phyloP scores from a whole-genome alignment of 2,113 vertebrate species.

The Leptobrachium ailaonicum region DNA sequence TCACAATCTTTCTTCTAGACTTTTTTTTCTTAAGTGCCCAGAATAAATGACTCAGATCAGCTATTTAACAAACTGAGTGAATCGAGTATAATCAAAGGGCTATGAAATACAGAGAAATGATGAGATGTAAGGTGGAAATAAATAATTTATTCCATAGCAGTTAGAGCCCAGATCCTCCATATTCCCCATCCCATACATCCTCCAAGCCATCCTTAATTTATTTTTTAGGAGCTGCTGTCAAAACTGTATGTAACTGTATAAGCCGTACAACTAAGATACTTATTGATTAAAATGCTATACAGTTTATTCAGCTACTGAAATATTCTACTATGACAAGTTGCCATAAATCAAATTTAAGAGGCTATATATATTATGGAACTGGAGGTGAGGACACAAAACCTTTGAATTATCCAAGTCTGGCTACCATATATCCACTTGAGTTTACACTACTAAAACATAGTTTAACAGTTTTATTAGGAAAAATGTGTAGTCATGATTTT shows the following conservation, averaged over 20 bases:
- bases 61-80: constrained; percentile 32
- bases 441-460: too few species aligned
- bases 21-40: constrained; percentile 7
- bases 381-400: too few species aligned
- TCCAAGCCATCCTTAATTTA: constrained; percentile 13
- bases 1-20: background rate
- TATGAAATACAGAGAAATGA: constrained; percentile 1
- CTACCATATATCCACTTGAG: too few species aligned
- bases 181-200: background rate
- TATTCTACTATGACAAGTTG: background rate
- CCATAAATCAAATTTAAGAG: background rate
- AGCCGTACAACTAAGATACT: background rate
- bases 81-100: constrained; percentile 27
- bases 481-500: too few species aligned
- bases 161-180: constrained; percentile 1
- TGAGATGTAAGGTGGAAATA: constrained; percentile 23
- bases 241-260: background rate
- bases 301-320: background rate
- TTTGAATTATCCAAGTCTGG: too few species aligned
- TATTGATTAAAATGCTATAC: background rate
- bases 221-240: constrained; percentile 12
- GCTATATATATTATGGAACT: background rate
- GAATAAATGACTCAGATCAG: constrained; percentile 21
- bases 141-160: constrained; percentile 28
- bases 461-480: too few species aligned